Percentiles rank a stretch among this genome's conserved stretches.
phyloP scores from a whole-genome alignment of 2,888 invertebrate genomes.

The Dascillus cervinus region DNA sequence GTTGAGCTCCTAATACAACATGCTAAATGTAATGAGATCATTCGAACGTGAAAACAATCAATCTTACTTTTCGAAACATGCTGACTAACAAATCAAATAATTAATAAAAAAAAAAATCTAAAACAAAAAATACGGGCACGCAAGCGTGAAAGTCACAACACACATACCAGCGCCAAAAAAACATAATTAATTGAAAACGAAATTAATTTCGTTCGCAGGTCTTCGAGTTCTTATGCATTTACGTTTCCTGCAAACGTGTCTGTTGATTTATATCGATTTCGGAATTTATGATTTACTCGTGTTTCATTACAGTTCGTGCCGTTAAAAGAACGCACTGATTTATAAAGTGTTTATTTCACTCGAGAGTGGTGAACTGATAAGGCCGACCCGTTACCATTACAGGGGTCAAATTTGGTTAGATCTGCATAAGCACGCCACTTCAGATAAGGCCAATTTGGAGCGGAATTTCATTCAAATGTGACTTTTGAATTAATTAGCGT shows the following conservation, averaged over 20 bases:
- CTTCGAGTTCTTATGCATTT: too few species aligned
- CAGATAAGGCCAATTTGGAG: too few species aligned
- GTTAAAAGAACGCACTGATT: too few species aligned
- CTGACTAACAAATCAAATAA: slow-evolving; percentile 11
- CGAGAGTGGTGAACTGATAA: too few species aligned
- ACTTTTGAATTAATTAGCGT: too few species aligned
- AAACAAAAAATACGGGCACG: slow-evolving; percentile 3
- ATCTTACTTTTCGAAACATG: slow-evolving; percentile 10
- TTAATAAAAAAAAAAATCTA: slow-evolving; percentile 5
- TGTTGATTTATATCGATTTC: slow-evolving; percentile 22
- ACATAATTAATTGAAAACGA: slow-evolving; percentile 8
- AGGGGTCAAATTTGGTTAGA: too few species aligned
- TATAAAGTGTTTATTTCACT: too few species aligned
- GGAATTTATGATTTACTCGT: slow-evolving; percentile 18
- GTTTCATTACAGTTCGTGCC: slow-evolving; percentile 12
- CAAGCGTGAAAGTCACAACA: slow-evolving; percentile 12
- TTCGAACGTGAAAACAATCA: slow-evolving; percentile 7
- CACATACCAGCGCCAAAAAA: slow-evolving; percentile 3
- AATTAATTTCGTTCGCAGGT: too few species aligned
- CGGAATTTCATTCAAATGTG: too few species aligned
- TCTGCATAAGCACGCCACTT: too few species aligned
- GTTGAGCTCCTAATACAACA: too few species aligned
- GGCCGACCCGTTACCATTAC: too few species aligned
- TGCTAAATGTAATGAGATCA: slow-evolving; percentile 7
- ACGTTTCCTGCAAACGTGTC: slow-evolving; percentile 21